A percentile compares a stretch with the other conserved stretches of the same genome.
phyloP scores from a whole-genome alignment of 2,888 invertebrate species.

The Strigamia maritima region DNA sequence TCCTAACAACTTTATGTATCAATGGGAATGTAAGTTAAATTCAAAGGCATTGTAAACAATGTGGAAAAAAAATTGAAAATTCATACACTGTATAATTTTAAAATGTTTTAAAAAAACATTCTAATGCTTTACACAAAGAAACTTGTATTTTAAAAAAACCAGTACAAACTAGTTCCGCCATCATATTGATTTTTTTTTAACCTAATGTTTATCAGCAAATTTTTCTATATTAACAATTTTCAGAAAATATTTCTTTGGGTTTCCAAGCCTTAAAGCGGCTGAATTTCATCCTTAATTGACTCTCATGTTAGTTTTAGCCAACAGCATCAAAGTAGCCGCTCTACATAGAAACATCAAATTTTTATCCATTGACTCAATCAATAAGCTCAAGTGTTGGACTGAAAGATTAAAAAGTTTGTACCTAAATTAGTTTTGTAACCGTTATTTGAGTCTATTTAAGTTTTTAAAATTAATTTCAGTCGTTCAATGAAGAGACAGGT shows the following conservation, averaged over 20 bases:
- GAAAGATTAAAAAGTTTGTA: neutral
- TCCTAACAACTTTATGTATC: no score
- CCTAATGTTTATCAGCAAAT: no score
- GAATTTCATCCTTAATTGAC: neutral
- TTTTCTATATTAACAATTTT: neutral
- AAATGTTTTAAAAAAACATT: no score
- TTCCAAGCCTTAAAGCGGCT: neutral
- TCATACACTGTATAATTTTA: no score
- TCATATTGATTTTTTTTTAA: no score
- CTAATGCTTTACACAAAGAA: no score
- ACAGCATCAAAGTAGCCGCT: neutral
- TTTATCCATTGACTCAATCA: neutral
- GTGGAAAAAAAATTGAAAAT: no score
- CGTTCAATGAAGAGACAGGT: constrained; percentile 13
- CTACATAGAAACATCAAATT: neutral
- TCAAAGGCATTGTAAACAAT: no score
- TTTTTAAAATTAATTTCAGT: neutral
- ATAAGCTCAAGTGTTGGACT: neutral
- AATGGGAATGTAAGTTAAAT: no score
- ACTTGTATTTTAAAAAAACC: no score
- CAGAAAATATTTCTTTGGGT: neutral
- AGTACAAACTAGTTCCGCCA: no score
- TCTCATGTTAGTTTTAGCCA: neutral
- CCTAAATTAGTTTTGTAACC: neutral
- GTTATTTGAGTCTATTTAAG: neutral